These are phyloP conservation scores for Cyclophora punctaria DNA, from an alignment of 2,888 invertebrate genomes.

Conservation along the genomic window DNA sequence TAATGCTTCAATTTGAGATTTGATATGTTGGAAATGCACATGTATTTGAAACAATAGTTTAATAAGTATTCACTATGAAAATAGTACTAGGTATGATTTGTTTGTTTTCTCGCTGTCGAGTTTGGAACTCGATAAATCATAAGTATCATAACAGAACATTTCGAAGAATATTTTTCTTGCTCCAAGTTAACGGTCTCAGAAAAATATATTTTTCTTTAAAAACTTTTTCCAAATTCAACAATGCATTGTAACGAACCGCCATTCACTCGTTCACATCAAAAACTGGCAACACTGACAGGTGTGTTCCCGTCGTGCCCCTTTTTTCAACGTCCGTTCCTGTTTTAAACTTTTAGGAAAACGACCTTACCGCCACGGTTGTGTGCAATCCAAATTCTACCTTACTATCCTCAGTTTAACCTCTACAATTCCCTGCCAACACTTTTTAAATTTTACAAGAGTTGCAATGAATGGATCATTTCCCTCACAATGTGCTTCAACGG, in stretches of 20 bases:
- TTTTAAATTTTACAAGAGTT: conserved; percentile 46
- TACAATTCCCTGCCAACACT: conserved; percentile 4
- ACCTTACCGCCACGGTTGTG: conserved; percentile 18
- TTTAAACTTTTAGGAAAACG: conserved; percentile 28
- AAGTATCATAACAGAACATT: conserved; percentile 7
- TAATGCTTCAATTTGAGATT: conserved; percentile 2
- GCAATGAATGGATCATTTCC: conserved; percentile 72
- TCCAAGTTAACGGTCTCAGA: conserved; percentile 6
- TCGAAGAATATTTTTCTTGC: background rate
- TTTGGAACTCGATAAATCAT: no score
- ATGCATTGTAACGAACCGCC: conserved; percentile 49
- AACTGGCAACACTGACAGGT: conserved; percentile 74
- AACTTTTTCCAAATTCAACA: conserved; percentile 41
- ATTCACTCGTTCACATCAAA: conserved; percentile 69
- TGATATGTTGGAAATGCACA: no score
- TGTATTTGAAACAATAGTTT: no score
- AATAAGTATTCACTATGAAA: no score
- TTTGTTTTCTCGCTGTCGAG: no score
- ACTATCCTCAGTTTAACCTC: background rate
- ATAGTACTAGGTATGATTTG: no score
- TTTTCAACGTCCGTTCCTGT: conserved; percentile 72
- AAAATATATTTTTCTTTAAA: conserved; percentile 1
- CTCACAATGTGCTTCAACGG: conserved; percentile 68
- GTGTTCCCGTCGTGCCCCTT: conserved; percentile 73
- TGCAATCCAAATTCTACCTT: conserved; percentile 3